Evolutionary conservation across 2,888 invertebrate genomes (phyloP), one percentile per base, ranked within the genome.

Genomic region (Protophormia terraenovae): DNA sequence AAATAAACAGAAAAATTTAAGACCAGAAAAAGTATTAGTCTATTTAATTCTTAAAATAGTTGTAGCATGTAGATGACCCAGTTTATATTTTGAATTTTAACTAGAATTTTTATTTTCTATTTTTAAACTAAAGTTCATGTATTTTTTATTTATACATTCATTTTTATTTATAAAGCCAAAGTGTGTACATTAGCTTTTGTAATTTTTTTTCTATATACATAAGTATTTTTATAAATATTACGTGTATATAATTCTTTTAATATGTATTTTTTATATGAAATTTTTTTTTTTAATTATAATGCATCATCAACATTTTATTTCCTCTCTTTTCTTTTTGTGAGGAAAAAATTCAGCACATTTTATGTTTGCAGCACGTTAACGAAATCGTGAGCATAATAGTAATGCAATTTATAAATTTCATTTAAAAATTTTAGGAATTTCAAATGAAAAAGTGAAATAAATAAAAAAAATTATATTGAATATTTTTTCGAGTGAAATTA

Each of bases 41-140:
- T 19, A 8, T 19, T 72, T 22, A 29, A 60, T 5, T 12, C 50
- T 27, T 64, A 27, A 53, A 64, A 50, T 35, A 62, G 53, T 62
- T 64, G 58, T 35, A 45, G 45, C 55, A 58, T 72, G 55, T 22
- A 55, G 45, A 66, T 80, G 80, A 80, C 80, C 80, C 35, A 66
- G 53, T 64, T 72, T 66, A 55, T 24, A 71, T 64, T 69, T 53
- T 75, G 38, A 64, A 53, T 64, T 64, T 75, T 41, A 64, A 64
- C 12, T 38, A 50, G 62, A 75, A 75, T 38, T n/a, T n/a, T n/a
- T n/a, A n/a, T n/a, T n/a, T n/a, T n/a, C n/a, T n/a, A n/a, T n/a
- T n/a, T n/a, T n/a, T n/a, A n/a, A n/a, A n/a, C n/a, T n/a, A n/a
- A n/a, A n/a, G n/a, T n/a, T n/a, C n/a, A n/a, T n/a, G n/a, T n/a